Evolutionary conservation across 2,113 vertebrate species (phyloP).

Genomic region (Bostrychus sinensis): DNA sequence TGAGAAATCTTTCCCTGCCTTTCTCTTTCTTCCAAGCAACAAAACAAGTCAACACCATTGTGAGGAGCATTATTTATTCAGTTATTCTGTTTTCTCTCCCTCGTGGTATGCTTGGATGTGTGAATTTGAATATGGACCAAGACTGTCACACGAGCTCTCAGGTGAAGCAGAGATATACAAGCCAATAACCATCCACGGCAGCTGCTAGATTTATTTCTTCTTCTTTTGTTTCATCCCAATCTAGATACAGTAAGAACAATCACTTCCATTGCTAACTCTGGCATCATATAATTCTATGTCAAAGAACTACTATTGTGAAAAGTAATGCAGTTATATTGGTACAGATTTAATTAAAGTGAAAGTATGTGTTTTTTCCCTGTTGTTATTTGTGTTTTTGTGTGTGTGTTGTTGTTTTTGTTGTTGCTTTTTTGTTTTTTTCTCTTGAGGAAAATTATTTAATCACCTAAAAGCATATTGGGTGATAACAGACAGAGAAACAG

Average conservation of each 20-base stretch:
- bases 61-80: slow-evolving; percentile 77
- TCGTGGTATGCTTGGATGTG: slow-evolving; percentile 68
- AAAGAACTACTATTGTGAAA: slow-evolving; percentile 58
- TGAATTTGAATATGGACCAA: slow-evolving; percentile 74
- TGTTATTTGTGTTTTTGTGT: no score
- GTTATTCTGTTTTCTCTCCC: slow-evolving; percentile 73
- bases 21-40: slow-evolving; percentile 52
- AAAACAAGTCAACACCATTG: slow-evolving; percentile 74
- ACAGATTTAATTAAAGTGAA: slow-evolving; percentile 65
- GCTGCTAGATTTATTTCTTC: slow-evolving; percentile 46
- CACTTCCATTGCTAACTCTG: slow-evolving; percentile 40
- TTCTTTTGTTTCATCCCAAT: slow-evolving; percentile 59
- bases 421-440: no score
- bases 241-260: slow-evolving; percentile 32
- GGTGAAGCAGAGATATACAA: slow-evolving; percentile 74
- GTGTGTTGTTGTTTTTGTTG: no score
- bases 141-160: slow-evolving; percentile 76
- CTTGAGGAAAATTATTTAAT: no score
- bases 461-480: no score
- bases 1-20: slow-evolving; percentile 18
- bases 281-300: slow-evolving; percentile 40
- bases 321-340: slow-evolving; percentile 71
- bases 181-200: slow-evolving; percentile 66
- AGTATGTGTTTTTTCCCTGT: no score
- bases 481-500: no score